phyloP scores from a whole-genome alignment of 2,113 vertebrate genomes.

The Centrocercus urophasianus region DNA sequence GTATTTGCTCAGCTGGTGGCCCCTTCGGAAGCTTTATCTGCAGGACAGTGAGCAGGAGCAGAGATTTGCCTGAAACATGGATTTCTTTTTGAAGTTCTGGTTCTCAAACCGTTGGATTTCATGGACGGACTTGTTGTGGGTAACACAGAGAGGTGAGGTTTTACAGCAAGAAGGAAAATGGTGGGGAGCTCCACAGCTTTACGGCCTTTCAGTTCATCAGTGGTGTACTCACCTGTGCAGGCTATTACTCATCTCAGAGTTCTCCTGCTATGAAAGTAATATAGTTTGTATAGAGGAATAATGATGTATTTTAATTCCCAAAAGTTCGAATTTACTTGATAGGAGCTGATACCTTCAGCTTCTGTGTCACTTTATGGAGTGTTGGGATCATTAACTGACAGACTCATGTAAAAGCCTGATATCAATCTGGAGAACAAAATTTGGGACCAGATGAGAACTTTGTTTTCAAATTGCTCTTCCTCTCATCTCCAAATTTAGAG shows the following conservation, averaged over 20 bases:
- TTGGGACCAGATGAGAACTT: not conserved
- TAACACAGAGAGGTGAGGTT: not conserved
- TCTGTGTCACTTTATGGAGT: not conserved
- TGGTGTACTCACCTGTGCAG: not conserved
- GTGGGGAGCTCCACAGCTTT: not conserved
- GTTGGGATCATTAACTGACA: not conserved
- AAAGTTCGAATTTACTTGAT: not conserved
- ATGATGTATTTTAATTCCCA: not conserved
- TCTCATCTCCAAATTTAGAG: not conserved
- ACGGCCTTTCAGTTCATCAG: not conserved
- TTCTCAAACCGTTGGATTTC: not conserved
- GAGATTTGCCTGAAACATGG: not conserved
- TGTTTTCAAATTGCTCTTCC: slow-evolving; percentile 14
- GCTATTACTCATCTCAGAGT: not conserved
- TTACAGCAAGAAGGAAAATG: not conserved
- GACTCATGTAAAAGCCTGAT: not conserved
- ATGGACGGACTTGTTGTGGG: not conserved
- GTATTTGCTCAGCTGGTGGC: not conserved
- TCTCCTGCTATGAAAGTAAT: not conserved
- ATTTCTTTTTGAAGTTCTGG: not conserved
- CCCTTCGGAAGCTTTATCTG: not conserved
- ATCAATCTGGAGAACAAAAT: not conserved
- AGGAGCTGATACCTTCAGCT: not conserved
- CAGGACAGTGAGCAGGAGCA: not conserved
- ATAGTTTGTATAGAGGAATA: not conserved